Evolutionary conservation across 2,113 vertebrate genomes (phyloP).

Genomic region (Talpa occidentalis): DNA sequence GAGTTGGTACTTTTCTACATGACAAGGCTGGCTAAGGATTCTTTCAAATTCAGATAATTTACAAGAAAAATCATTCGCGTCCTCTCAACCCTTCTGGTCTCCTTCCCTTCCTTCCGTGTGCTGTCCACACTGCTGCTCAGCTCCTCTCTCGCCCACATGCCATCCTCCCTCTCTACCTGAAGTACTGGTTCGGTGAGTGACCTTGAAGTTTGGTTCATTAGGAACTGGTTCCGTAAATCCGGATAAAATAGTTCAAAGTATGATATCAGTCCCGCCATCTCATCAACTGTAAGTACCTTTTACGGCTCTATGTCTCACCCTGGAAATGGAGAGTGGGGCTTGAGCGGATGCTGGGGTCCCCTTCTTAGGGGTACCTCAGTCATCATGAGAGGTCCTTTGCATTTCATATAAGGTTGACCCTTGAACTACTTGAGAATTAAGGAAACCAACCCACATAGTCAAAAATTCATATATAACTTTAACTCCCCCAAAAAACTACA

Average conservation of each 20-base stretch:
- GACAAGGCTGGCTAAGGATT: neutral
- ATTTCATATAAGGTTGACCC: neutral
- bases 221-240: neutral
- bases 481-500: neutral
- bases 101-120: neutral
- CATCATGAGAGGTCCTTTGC: slow-evolving; percentile 15
- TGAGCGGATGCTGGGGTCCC: neutral
- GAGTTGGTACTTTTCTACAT: neutral
- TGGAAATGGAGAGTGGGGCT: slow-evolving; percentile 8
- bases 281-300: neutral
- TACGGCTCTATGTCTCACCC: neutral
- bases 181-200: neutral
- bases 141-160: neutral
- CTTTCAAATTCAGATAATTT: slow-evolving; percentile 38
- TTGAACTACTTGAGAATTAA: neutral
- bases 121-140: neutral
- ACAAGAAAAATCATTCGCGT: neutral
- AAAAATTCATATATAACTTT: neutral
- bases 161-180: neutral
- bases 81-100: neutral
- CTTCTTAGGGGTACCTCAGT: neutral
- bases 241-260: slow-evolving; percentile 2
- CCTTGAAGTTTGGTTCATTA: slow-evolving; percentile 15
- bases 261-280: slow-evolving; percentile 6
- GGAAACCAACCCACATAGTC: neutral